Evolutionary conservation across 1,140 invertebrate species (phyloP).

Genomic region (Cepaea nemoralis): DNA sequence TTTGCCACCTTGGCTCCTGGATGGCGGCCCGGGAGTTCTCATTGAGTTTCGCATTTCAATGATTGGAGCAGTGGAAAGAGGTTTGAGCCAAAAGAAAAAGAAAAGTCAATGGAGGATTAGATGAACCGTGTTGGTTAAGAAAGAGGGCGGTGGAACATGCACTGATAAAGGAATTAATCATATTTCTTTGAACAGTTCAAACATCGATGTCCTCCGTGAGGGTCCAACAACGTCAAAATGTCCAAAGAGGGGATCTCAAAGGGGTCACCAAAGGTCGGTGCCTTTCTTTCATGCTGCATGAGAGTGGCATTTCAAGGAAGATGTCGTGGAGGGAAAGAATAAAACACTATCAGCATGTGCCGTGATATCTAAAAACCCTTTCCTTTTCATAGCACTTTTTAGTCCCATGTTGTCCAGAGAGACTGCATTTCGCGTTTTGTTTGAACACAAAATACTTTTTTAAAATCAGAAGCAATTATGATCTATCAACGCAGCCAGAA

Average conservation of each 20-base stretch:
- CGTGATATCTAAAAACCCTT: too few relatives aligned
- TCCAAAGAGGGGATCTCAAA: neutral
- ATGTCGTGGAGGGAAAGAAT: neutral
- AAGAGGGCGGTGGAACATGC: neutral
- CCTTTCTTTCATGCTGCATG: neutral
- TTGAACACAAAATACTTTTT: too few relatives aligned
- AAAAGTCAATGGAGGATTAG: neutral
- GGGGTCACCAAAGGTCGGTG: neutral
- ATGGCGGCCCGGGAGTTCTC: neutral
- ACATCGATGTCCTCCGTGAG: neutral
- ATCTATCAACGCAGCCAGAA: too few relatives aligned
- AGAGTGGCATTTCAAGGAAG: neutral
- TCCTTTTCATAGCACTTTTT: too few relatives aligned
- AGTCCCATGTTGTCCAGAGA: too few relatives aligned
- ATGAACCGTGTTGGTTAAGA: slow-evolving; percentile 9
- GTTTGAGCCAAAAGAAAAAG: neutral
- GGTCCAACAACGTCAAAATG: neutral
- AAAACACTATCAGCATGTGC: neutral
- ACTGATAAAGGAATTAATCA: slow-evolving; percentile 35
- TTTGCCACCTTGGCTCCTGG: neutral
- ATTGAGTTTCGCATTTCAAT: slow-evolving; percentile 26
- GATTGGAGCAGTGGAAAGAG: neutral
- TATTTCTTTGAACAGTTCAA: slow-evolving; percentile 25
- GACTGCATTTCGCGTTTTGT: too few relatives aligned
- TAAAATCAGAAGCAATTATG: too few relatives aligned